Base-by-base conservation (phyloP, 2,888 invertebrate species). In the Coelinius sp. region DNA sequence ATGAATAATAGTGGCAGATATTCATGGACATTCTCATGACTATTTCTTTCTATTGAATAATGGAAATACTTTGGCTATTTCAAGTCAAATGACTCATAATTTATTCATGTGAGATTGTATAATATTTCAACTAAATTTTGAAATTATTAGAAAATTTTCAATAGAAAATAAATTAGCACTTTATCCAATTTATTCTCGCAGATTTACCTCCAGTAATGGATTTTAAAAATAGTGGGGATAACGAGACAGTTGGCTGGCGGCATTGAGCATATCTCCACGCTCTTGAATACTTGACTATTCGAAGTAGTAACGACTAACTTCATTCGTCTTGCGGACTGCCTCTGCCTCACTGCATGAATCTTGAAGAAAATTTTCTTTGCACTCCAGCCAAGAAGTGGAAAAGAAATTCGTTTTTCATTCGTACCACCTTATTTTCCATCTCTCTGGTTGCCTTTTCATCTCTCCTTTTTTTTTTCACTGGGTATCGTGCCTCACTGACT, bases 231-330 rank as follows among this genome's bases (percentile, higher is more conserved):
- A 6, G n/a, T 14, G 59, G 20, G 6, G 59, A 59, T 59, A 59
- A 59, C 20, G 35, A 49, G 46, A 31, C 59, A 56, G 56, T 59
- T 59, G 31, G 59, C 59, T 59, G 31, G 35, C 31, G 59, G 66
- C 44, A 46, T 14, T 6, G 46, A 17, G 22, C 41, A 46, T 22
- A 66, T 35, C 25, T n/a, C n/a, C n/a, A 66, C 7, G 14, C 4
- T 62, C 71, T 59, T 68, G 67, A 71, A 71, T 66, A 70, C 35
- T 70, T 70, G 44, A 70, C n/a, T 44, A 66, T 52, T 53, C 41
- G 44, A 14, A 56, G 56, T 38, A 41, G 24, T 31, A 70, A 52
- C 49, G 22, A 38, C 31, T 70, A 70, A 71, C 62, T 71, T 71
- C 31, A 71, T 71, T 71, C 71, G 67, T 71, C 20, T 71, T 67